These are phyloP conservation scores for Himalopsyche tibetana DNA, from an alignment of 2,888 invertebrate genomes.

Conservation along the genomic window DNA sequence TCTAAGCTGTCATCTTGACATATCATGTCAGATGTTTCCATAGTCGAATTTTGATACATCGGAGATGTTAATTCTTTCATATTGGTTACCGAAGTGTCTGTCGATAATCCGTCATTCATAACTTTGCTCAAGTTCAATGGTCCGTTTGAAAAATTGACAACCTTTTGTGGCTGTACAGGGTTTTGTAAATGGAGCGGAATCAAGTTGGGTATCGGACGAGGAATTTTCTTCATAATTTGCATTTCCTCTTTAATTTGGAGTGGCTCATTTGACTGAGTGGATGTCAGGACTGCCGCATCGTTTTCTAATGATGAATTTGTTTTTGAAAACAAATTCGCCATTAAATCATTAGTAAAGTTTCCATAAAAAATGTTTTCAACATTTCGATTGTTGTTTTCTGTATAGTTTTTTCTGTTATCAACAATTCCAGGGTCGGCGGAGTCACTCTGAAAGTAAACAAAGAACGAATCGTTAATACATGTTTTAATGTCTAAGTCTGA, in stretches of 20 bases:
- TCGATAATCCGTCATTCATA: not conserved
- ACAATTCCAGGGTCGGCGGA: slow-evolving; percentile 48
- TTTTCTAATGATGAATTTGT: not conserved
- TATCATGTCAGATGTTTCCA: slow-evolving; percentile 48
- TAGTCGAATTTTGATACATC: not conserved
- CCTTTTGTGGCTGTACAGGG: slow-evolving; percentile 71
- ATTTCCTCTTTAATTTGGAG: slow-evolving; percentile 49
- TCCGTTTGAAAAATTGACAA: slow-evolving; percentile 71
- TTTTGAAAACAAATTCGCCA: slow-evolving; percentile 27
- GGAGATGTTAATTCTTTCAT: not conserved
- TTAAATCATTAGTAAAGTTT: slow-evolving; percentile 6
- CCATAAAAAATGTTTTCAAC: slow-evolving; percentile 34
- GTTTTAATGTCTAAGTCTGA: not conserved
- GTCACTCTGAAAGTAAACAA: slow-evolving; percentile 56
- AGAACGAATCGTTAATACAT: not conserved
- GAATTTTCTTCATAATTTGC: slow-evolving; percentile 69
- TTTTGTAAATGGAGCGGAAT: slow-evolving; percentile 81
- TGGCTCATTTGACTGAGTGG: not conserved
- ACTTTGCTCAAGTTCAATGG: slow-evolving; percentile 69
- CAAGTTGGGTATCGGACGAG: slow-evolving; percentile 85
- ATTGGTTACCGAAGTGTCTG: not conserved
- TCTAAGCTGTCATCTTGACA: slow-evolving; percentile 64
- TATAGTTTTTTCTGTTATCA: slow-evolving; percentile 54
- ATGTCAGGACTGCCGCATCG: not conserved
- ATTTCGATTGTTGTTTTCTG: slow-evolving; percentile 35